These are phyloP conservation scores for Agrochola lychnidis DNA, from an alignment of 2,888 invertebrate species.

Conservation along the genomic window DNA sequence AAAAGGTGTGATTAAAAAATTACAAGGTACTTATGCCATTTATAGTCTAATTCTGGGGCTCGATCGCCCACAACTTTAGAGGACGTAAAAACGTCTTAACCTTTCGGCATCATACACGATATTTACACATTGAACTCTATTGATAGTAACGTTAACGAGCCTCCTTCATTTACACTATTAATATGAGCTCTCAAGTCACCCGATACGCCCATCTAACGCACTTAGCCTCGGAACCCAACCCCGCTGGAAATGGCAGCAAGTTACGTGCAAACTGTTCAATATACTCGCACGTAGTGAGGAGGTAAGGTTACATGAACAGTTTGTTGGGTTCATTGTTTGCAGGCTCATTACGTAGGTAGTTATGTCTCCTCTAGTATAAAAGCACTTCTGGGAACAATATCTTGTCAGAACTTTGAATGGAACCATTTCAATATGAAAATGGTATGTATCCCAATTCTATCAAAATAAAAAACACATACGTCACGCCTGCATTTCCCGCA, in stretches of 20 bases:
- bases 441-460: too few relatives aligned
- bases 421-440: background rate
- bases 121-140: constrained; percentile 4
- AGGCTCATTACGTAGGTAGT: background rate
- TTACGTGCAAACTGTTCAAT: constrained; percentile 10
- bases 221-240: constrained; percentile 44
- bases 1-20: background rate
- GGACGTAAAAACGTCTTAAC: background rate
- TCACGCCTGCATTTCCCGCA: too few relatives aligned
- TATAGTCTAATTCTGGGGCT: background rate
- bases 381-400: background rate
- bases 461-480: background rate
- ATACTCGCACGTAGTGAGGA: background rate
- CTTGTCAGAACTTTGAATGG: background rate
- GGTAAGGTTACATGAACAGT: constrained; percentile 24
- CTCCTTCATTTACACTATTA: constrained; percentile 27
- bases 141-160: constrained; percentile 9
- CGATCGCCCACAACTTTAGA: background rate
- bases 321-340: background rate
- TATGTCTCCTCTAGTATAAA: background rate
- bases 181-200: constrained; percentile 21
- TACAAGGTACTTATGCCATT: background rate
- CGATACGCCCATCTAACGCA: constrained; percentile 34
- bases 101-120: background rate
- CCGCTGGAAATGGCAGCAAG: constrained; percentile 28